Base-by-base conservation (phyloP, 2,113 vertebrate genomes). In the Edolisoma coerulescens region DNA sequence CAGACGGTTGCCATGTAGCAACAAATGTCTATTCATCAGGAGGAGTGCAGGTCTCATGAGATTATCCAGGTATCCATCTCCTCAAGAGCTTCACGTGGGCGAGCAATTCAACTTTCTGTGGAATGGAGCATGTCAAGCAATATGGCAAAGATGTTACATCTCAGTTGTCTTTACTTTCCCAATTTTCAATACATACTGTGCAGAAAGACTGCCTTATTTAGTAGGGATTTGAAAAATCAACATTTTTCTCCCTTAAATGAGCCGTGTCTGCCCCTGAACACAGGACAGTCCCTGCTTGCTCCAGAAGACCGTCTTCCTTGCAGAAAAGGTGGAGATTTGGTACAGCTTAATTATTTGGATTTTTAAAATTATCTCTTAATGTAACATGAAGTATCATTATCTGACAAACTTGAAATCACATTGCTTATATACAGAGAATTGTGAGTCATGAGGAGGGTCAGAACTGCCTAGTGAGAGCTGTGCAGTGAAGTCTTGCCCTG, bases 331-430 rank as follows among this genome's bases (percentile, higher is more conserved):
- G 23, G n/a, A 63, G 47, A 71, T 79, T 54, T 7, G 0, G 4
- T 68, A 60, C 47, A 42, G 30, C 27, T 68, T 91, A 39, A 37
- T 53, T 85, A 32, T 78, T 70, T 47, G 49, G 2, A 57, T 59
- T 68, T 47, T 77, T 77, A 1, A 86, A 85, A 56, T 76, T 56
- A 73, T 32, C 44, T 64, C 16, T 76, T 86, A 73, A 80, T 27
- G 21, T 68, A 84, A 61, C 22, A 20, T 60, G 32, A 69, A 47
- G 33, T 83, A 30, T 54, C n/a, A 41, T 76, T 18, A n/a, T 60
- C 28, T 92, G 35, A 11, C 0, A 8, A 85, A 39, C 42, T 42
- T 1, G 0, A 84, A 65, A 33, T 68, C 1, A 2, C 9, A 2
- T 60, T 68, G 28, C n/a, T 88, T 80, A 26, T 84, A 16, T 54